Base-by-base conservation (phyloP, 2,888 invertebrate species). In the Patella ulyssiponensis region DNA sequence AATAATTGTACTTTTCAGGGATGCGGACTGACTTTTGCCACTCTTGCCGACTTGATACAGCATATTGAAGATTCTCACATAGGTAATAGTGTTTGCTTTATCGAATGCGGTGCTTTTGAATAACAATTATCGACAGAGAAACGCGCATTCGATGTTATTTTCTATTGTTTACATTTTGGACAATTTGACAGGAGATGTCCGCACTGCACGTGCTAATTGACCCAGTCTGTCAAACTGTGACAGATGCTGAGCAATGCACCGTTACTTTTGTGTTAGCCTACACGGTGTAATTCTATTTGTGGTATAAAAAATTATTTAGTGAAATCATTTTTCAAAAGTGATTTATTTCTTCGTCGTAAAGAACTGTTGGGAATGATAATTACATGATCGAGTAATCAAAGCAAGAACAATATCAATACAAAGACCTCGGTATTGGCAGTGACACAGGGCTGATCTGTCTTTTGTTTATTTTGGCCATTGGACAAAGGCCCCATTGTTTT, bases 1-100 rank as follows among this genome's bases (percentile, higher is more conserved):
- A 96, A 96, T 94, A 95, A 95, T 93, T 96, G 96, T 94, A 96
- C 95, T 94, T 96, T 95, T 93, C 95, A 95, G 93, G 95, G 95
- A 93, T 96, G 96, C 94, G 95, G 95, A 90, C 94, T 95, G 92
- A 95, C 94, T 89, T 96, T 96, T 94, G 94, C 95, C 90, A 95
- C 94, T 92, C 93, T 96, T 91, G 93, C 94, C 87, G 96, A 96
- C 91, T 93, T 96, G 91, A 96, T 96, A 91, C 95, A 95, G 91
- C 96, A 96, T 93, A 96, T 96, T 89, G 96, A 96, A 94, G 95
- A 95, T 91, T 95, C 95, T 87, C 96, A 96, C 93, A 95, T 96
- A 91, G 96, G 96, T 96, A 94, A 93, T 80, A 77, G 58, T 64
- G 75, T 52, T 3, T 44, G n/a, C 51, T 64, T n/a, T 56, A 56